Conservation (phyloP, 2,113 vertebrate species). For the Dascyllus trimaculatus region DNA sequence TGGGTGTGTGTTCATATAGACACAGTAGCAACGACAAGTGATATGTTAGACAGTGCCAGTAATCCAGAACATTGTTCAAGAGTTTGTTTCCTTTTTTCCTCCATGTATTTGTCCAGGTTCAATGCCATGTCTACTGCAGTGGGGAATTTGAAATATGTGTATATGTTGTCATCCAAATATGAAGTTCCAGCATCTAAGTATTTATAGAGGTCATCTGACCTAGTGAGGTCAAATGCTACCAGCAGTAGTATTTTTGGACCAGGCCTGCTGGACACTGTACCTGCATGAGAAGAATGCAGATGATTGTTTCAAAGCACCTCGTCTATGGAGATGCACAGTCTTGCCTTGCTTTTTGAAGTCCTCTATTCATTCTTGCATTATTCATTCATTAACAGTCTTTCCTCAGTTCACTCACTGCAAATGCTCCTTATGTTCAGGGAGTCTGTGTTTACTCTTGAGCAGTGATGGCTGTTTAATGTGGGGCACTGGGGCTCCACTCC, state of each 20-base stretch:
- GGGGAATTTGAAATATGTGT: neutral
- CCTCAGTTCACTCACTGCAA: too few relatives aligned
- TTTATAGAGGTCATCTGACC: neutral
- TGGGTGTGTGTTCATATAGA: neutral
- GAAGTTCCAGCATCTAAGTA: neutral
- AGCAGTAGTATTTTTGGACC: neutral
- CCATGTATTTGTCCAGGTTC: neutral
- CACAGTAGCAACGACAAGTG: conserved; percentile 5
- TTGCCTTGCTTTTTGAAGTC: too few relatives aligned
- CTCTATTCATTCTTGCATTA: too few relatives aligned
- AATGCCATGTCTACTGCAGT: neutral
- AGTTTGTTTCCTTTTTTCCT: neutral
- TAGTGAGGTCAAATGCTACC: neutral
- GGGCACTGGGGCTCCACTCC: too few relatives aligned
- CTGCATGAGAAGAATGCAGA: conserved; percentile 1
- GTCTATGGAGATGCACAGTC: too few relatives aligned
- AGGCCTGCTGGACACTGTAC: too few relatives aligned
- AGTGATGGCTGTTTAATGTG: too few relatives aligned
- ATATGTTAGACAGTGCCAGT: conserved; percentile 5
- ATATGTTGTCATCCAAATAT: neutral
- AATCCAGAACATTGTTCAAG: neutral
- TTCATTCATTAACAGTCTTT: too few relatives aligned
- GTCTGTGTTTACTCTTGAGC: too few relatives aligned
- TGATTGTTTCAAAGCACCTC: neutral
- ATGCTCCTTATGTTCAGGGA: too few relatives aligned